These are phyloP conservation scores for Phyllotreta cruciferae DNA, from an alignment of 2,888 invertebrate species.

Conservation along the genomic window DNA sequence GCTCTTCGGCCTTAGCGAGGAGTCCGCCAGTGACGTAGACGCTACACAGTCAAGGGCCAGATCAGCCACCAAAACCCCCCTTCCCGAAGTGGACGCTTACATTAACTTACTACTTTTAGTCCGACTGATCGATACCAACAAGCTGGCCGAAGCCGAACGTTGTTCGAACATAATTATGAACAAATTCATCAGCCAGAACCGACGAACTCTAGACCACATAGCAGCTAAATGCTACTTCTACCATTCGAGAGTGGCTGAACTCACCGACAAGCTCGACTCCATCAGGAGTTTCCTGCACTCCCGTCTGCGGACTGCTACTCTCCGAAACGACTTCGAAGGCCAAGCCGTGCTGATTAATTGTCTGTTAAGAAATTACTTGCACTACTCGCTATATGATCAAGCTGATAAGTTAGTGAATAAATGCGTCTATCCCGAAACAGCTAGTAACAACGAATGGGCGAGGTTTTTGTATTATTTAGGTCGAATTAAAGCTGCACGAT, in stretches of 20 bases:
- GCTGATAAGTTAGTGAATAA: slow-evolving; percentile 97
- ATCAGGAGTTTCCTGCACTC: slow-evolving; percentile 88
- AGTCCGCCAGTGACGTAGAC: slow-evolving; percentile 73
- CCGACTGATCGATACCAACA: slow-evolving; percentile 85
- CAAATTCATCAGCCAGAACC: slow-evolving; percentile 87
- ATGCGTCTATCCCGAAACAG: slow-evolving; percentile 94
- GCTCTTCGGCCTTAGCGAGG: slow-evolving; percentile 81
- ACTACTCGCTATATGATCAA: slow-evolving; percentile 95
- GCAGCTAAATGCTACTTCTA: slow-evolving; percentile 98
- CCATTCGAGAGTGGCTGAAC: slow-evolving; percentile 89
- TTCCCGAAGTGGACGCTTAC: slow-evolving; percentile 93
- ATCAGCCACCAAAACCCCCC: slow-evolving; percentile 73
- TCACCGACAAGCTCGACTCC: slow-evolving; percentile 84
- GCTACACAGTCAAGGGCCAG: slow-evolving; percentile 65
- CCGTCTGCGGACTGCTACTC: slow-evolving; percentile 90
- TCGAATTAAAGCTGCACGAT: slow-evolving; percentile 95
- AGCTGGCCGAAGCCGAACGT: slow-evolving; percentile 78
- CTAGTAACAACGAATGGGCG: slow-evolving; percentile 99
- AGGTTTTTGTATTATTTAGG: slow-evolving; percentile 96
- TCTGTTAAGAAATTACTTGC: slow-evolving; percentile 91
- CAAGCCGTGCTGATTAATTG: slow-evolving; percentile 97
- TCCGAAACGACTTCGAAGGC: slow-evolving; percentile 95
- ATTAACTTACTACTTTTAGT: slow-evolving; percentile 88
- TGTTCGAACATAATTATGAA: slow-evolving; percentile 88
- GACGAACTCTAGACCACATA: slow-evolving; percentile 90